Evolutionary conservation across 1,140 invertebrate genomes (phyloP).

Genomic region (Drosophila quadrilineata): DNA sequence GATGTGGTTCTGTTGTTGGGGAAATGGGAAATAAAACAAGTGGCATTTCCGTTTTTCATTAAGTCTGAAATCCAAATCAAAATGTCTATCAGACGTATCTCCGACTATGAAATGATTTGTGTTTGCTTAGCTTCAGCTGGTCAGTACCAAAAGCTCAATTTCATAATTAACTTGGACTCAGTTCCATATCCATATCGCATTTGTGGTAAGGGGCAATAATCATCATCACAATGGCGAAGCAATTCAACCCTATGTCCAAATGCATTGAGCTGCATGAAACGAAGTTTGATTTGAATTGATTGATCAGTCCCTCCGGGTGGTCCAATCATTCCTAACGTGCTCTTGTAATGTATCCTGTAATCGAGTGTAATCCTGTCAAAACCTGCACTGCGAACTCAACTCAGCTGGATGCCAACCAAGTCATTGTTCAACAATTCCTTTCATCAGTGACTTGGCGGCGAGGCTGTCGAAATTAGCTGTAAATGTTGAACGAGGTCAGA

Average conservation of each 20-base stretch:
- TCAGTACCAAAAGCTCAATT: constrained; percentile 46
- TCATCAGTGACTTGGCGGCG: not conserved
- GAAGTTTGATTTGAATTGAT: constrained; percentile 74
- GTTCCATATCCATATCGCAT: constrained; percentile 27
- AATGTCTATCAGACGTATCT: constrained; percentile 22
- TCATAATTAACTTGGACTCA: constrained; percentile 67
- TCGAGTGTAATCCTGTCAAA: constrained; percentile 77
- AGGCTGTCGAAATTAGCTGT: not conserved
- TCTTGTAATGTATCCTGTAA: constrained; percentile 76
- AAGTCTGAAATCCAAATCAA: constrained; percentile 52
- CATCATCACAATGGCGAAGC: constrained; percentile 44
- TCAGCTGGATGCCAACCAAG: constrained; percentile 63
- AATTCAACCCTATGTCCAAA: constrained; percentile 30
- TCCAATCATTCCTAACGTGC: constrained; percentile 35
- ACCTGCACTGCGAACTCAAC: constrained; percentile 56
- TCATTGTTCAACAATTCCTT: constrained; percentile 42
- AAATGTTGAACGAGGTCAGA: not conserved
- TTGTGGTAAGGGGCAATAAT: no score
- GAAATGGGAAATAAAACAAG: constrained; percentile 52
- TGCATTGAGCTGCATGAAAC: constrained; percentile 54
- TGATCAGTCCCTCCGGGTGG: constrained; percentile 78
- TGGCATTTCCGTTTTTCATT: constrained; percentile 80
- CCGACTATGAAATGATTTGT: constrained; percentile 60
- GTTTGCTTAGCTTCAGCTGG: constrained; percentile 47
- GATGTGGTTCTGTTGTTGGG: constrained; percentile 17